Base-by-base conservation (phyloP, 1,140 invertebrate genomes). In the Drusus annulatus region DNA sequence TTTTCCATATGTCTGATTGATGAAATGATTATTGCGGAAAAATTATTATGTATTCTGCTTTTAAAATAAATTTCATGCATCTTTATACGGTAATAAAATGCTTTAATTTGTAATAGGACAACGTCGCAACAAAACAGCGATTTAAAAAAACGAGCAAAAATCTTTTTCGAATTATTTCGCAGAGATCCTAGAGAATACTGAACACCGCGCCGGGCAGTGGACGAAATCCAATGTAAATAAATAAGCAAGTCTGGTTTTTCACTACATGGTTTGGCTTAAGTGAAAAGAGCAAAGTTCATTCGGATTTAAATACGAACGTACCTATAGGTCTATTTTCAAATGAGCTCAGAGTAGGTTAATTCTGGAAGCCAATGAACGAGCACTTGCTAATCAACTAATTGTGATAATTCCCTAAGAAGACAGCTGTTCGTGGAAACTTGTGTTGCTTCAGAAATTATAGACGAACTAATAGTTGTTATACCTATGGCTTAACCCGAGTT, bases 231-330 rank as follows among this genome's bases (percentile, higher is more conserved):
- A 56, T 56, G 52, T 19, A 56, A 56, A 56, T 56, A 56, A 19
- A 56, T 21, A 56, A 17, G 6, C 54, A 21, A 17, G 54, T n/a
- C 16, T 21, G 0, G 25, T n/a, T 56, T 56, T 56, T 56, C 19
- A 56, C 54, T 56, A 56, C n/a, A 21, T n/a, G 19, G n/a, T n/a
- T 56, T 8, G 19, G n/a, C 19, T n/a, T 21, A 56, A 56, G 17
- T 19, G 54, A 56, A 56, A 56, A 56, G n/a, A 56, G n/a, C 54
- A 56, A 56, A 6, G 54, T n/a, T n/a, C 54, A 56, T 19, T 56
- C 52, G 5, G 6, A 36, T 8, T 8, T 36, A 36, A 36, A 36
- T 36, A 8, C 8, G 5, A 7, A 36, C 8, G 8, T 8, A 2
- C 6, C 10, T 45, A 45, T 10, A 13, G 36, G 10, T 45, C 36